phyloP scores from a whole-genome alignment of 1,140 invertebrate genomes.

The Hyles euphorbiae region DNA sequence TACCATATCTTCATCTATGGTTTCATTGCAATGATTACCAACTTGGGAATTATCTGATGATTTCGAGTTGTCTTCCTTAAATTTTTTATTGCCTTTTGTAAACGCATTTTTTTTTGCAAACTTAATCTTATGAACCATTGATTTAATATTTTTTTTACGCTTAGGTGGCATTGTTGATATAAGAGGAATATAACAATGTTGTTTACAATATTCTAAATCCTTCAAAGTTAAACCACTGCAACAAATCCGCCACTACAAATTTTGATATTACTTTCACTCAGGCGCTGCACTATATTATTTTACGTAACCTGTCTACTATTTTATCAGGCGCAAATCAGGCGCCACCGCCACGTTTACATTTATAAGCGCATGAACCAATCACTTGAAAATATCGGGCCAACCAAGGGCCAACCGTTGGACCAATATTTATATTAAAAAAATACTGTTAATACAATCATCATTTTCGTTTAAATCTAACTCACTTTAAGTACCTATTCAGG shows the following conservation, averaged over 20 bases:
- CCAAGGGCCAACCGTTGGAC: too few species aligned
- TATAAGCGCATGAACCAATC: too few species aligned
- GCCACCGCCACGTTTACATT: not conserved
- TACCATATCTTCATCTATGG: too few species aligned
- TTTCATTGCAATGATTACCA: too few species aligned
- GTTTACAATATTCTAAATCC: conserved; percentile 16
- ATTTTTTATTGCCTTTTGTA: too few species aligned
- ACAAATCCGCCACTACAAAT: conserved; percentile 35
- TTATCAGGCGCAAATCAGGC: not conserved
- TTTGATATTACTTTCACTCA: conserved; percentile 70
- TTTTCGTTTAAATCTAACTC: too few species aligned
- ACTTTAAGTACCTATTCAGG: too few species aligned
- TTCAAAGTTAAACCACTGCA: conserved; percentile 9
- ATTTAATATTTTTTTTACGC: conserved; percentile 38
- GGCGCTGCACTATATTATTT: conserved; percentile 37
- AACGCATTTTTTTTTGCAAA: too few species aligned
- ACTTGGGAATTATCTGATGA: not conserved
- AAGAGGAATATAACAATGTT: conserved; percentile 1
- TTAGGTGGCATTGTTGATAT: conserved; percentile 41
- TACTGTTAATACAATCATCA: too few species aligned
- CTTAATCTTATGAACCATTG: conserved; percentile 3
- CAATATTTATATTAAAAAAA: too few species aligned
- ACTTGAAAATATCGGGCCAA: too few species aligned
- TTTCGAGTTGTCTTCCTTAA: too few species aligned
- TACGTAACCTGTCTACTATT: conserved; percentile 1